Conservation (phyloP, 2,797 vertebrate genomes). For the Neosilurus hyrtlii region DNA sequence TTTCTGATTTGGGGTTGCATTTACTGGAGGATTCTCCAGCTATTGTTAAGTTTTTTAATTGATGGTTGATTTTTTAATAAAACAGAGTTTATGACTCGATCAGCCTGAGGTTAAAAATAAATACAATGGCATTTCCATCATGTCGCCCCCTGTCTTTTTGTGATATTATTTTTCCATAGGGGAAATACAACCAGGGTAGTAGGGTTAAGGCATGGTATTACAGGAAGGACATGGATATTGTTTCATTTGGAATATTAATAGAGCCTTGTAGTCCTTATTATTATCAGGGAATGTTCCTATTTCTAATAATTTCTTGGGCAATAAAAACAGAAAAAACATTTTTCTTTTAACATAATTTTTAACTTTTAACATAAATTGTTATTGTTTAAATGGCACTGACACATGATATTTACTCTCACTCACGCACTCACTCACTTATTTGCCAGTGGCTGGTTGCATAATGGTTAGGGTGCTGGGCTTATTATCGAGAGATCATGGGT, state of each 20-base stretch:
- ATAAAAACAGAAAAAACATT: not conserved
- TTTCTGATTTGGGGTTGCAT: too few relatives aligned
- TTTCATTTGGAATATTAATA: not conserved
- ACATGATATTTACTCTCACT: too few relatives aligned
- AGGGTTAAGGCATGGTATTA: not conserved
- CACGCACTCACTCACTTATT: too few relatives aligned
- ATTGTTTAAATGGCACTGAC: too few relatives aligned
- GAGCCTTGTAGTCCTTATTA: not conserved
- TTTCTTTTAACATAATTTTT: too few relatives aligned
- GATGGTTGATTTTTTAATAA: not conserved
- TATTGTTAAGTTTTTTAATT: too few relatives aligned
- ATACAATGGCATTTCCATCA: not conserved
- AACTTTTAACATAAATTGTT: too few relatives aligned
- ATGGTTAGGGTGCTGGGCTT: too few relatives aligned
- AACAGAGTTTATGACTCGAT: not conserved
- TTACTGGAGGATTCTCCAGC: too few relatives aligned
- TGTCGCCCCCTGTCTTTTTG: not conserved
- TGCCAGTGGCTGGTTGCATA: too few relatives aligned
- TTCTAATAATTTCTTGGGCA: not conserved
- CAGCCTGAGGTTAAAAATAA: not conserved
- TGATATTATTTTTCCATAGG: not conserved
- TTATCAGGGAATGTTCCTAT: not conserved
- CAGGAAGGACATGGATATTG: not conserved
- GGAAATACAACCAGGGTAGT: not conserved
- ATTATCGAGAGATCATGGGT: too few relatives aligned